A percentile compares a stretch with the other conserved stretches of the same genome.
These are phyloP conservation scores for Conops quadrifasciatus DNA, from an alignment of 2,888 invertebrate species.

Conservation along the genomic window DNA sequence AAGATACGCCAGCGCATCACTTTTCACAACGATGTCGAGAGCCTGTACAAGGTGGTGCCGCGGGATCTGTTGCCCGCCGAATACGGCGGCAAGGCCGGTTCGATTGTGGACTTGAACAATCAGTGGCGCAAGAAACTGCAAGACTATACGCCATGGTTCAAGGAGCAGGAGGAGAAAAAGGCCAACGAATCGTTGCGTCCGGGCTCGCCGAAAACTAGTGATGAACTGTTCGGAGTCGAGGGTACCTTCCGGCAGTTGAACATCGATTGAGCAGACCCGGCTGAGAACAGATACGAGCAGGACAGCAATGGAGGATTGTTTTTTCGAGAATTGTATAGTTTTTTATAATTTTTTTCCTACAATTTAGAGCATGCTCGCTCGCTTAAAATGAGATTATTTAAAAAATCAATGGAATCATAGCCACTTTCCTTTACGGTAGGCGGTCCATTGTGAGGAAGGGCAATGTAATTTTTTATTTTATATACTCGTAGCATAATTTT, in stretches of 20 bases:
- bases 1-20: constrained; percentile 85
- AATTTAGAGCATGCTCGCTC: not conserved
- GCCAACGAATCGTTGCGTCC: constrained; percentile 83
- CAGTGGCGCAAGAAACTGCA: constrained; percentile 82
- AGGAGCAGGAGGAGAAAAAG: constrained; percentile 79
- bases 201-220: constrained; percentile 85
- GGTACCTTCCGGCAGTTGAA: constrained; percentile 86
- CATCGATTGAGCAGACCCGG: constrained; percentile 71
- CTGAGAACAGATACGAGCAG: too few species aligned
- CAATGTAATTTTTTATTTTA: too few species aligned
- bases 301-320: too few species aligned
- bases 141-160: constrained; percentile 82
- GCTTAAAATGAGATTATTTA: constrained; percentile 13
- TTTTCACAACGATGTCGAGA: constrained; percentile 78
- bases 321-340: not conserved
- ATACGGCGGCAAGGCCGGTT: constrained; percentile 83
- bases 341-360: not conserved
- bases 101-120: constrained; percentile 76
- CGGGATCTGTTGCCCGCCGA: constrained; percentile 82
- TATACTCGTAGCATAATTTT: too few species aligned
- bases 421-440: too few species aligned
- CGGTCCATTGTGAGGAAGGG: too few species aligned
- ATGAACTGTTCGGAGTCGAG: constrained; percentile 88
- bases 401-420: not conserved
- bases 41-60: constrained; percentile 80